Conservation (phyloP, 2,113 vertebrate species). For the Pachyramphus minor region DNA sequence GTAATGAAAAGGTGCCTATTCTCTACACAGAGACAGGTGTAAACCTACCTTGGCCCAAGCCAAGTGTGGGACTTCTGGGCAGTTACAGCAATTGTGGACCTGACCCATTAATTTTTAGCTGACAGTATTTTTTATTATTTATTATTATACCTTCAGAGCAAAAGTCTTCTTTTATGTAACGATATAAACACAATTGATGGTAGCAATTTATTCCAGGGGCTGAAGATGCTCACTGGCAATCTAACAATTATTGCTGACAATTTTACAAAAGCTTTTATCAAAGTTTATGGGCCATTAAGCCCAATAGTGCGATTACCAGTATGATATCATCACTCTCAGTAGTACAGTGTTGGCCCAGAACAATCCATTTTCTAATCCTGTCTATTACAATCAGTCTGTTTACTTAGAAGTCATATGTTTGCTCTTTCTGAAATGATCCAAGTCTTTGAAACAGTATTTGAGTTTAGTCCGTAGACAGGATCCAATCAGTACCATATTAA, state of each 20-base stretch:
- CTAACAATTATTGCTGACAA: constrained; percentile 17
- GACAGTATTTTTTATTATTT: not conserved
- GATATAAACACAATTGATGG: not conserved
- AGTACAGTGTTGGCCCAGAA: not conserved
- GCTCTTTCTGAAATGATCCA: not conserved
- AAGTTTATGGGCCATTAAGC: constrained; percentile 35
- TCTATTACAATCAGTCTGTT: not conserved
- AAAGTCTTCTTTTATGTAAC: constrained; percentile 9
- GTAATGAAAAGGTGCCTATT: not conserved
- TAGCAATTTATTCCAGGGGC: not conserved
- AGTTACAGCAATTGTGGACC: not conserved
- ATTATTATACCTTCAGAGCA: not conserved
- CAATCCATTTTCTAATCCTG: not conserved
- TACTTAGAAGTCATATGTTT: not conserved
- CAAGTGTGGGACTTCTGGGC: not conserved
- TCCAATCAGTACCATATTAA: not conserved
- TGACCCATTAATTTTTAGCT: not conserved
- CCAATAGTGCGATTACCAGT: not conserved
- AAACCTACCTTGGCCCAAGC: not conserved
- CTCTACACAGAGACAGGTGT: not conserved
- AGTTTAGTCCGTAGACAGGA: not conserved
- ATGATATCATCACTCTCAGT: not conserved
- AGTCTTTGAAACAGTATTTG: not conserved
- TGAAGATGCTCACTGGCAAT: not conserved
- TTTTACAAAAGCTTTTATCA: constrained; percentile 43